Evolutionary conservation across 2,797 vertebrate species (phyloP).

Genomic region (Helarctos malayanus): DNA sequence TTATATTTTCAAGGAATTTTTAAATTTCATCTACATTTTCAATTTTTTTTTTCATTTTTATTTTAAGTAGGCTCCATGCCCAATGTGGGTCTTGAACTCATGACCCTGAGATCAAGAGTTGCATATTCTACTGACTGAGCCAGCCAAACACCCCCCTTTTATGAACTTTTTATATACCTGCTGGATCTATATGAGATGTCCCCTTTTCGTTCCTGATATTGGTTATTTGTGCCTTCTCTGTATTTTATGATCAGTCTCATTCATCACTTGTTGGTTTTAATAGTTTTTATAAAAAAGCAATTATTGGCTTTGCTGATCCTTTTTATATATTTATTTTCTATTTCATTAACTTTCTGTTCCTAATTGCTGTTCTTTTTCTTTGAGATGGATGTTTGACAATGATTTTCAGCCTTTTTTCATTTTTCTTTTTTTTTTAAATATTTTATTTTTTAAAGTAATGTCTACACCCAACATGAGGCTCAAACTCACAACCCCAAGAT

Average conservation of each 20-base stretch:
- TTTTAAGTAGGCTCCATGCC: neutral
- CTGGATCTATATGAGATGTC: neutral
- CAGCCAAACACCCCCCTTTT: neutral
- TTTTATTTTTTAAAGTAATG: neutral
- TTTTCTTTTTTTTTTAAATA: neutral
- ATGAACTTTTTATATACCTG: neutral
- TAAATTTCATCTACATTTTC: neutral
- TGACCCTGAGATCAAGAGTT: neutral
- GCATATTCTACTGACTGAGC: neutral
- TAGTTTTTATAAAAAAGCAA: neutral
- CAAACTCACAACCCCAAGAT: neutral
- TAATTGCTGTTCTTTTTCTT: neutral
- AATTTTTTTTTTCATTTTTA: neutral
- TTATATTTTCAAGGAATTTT: constrained; percentile 16
- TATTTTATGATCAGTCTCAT: neutral
- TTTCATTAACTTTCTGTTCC: neutral
- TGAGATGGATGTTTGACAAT: neutral
- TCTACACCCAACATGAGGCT: neutral
- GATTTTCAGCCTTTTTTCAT: neutral
- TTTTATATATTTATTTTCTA: neutral
- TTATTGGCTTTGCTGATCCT: neutral
- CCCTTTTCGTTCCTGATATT: neutral
- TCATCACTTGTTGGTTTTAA: constrained; percentile 16
- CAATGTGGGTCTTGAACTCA: neutral
- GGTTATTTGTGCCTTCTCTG: neutral